Evolutionary conservation across 2,113 vertebrate species (phyloP).

Genomic region (Pan paniscus): DNA sequence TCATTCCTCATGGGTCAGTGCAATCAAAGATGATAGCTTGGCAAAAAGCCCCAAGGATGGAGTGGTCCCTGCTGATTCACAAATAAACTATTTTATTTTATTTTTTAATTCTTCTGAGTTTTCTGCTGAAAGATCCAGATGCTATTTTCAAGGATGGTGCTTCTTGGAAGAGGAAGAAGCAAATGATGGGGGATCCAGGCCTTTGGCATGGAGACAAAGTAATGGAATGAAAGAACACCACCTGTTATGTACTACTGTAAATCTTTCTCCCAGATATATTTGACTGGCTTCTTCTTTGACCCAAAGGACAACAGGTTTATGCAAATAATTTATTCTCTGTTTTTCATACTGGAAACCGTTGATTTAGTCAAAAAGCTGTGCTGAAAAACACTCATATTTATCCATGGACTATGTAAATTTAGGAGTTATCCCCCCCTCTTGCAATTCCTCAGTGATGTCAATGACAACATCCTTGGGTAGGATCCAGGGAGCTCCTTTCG

Average conservation of each 20-base stretch:
- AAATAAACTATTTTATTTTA: background rate
- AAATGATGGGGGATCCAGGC: accelerated
- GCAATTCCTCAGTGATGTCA: no score
- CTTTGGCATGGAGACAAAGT: background rate
- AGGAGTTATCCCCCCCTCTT: background rate
- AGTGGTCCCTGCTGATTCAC: background rate
- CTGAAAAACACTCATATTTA: background rate
- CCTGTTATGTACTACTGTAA: accelerated
- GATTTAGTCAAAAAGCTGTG: background rate
- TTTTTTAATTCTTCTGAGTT: background rate
- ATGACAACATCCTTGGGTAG: background rate
- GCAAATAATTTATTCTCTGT: background rate
- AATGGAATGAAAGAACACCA: accelerated
- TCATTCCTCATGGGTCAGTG: background rate
- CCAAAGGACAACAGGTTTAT: background rate
- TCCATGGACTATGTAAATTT: background rate
- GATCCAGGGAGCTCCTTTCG: background rate
- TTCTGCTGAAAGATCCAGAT: background rate
- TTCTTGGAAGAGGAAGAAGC: background rate
- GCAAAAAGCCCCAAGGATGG: background rate
- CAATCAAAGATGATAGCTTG: background rate
- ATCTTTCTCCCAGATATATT: background rate
- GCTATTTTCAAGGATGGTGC: background rate
- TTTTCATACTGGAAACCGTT: background rate
- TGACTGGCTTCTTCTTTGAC: background rate